Percentiles rank a stretch among this genome's conserved stretches.
Conservation (phyloP, 1,140 invertebrate genomes). For the Formica exsecta region DNA sequence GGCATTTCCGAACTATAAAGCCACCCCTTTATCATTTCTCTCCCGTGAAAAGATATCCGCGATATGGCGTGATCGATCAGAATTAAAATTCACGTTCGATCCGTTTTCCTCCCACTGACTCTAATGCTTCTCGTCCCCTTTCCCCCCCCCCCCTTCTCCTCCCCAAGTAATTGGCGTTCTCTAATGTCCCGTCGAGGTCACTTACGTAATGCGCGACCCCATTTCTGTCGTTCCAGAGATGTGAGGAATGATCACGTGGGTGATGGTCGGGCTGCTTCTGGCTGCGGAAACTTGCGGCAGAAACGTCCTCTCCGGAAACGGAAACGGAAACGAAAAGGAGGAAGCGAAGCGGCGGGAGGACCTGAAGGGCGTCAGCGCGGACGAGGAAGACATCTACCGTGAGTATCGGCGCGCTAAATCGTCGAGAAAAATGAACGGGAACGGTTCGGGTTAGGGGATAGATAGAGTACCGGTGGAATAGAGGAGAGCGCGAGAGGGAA, state of each 20-base stretch:
- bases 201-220: constrained; percentile 68
- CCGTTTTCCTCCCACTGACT: not conserved
- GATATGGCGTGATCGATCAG: constrained; percentile 39
- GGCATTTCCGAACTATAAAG: constrained; percentile 11
- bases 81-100: constrained; percentile 55
- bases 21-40: constrained; percentile 16
- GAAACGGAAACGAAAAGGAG: constrained; percentile 83
- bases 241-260: constrained; percentile 87
- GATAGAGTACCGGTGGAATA: constrained; percentile 19
- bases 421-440: constrained; percentile 45
- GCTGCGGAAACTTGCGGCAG: constrained; percentile 86
- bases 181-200: constrained; percentile 38
- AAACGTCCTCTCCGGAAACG: constrained; percentile 84
- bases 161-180: constrained; percentile 55
- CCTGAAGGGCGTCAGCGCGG: constrained; percentile 74
- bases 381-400: constrained; percentile 86
- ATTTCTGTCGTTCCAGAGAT: constrained; percentile 83
- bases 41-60: constrained; percentile 23
- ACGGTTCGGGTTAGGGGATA: constrained; percentile 10
- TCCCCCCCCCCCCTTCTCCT: too few relatives aligned
- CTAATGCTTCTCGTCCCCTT: not conserved
- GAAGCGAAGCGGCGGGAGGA: constrained; percentile 80
- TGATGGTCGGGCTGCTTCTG: constrained; percentile 86
- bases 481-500: not conserved
- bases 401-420: constrained; percentile 72